Evolutionary conservation across 1,140 invertebrate genomes (phyloP).

Genomic region (Notospermus geniculatus): DNA sequence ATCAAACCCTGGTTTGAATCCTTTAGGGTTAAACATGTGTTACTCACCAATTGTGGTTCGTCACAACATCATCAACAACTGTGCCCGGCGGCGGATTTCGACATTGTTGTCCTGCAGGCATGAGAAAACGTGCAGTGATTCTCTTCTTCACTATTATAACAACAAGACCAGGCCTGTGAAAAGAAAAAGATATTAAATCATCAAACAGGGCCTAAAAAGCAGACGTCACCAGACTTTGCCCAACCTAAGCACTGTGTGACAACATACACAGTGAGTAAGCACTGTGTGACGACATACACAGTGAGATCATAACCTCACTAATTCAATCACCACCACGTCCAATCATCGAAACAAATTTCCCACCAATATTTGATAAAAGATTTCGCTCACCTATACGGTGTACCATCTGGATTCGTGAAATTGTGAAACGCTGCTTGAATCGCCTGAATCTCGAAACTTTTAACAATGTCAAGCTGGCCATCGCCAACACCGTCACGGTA

Average conservation of each 20-base stretch:
- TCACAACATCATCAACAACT: slow-evolving; percentile 76
- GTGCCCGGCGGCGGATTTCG: slow-evolving; percentile 67
- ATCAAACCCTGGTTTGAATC: too few species aligned
- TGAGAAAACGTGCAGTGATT: slow-evolving; percentile 74
- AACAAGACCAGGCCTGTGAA: slow-evolving; percentile 63
- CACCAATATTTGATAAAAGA: too few species aligned
- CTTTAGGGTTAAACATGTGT: too few species aligned
- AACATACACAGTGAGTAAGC: too few species aligned
- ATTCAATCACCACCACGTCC: too few species aligned
- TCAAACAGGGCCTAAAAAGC: too few species aligned
- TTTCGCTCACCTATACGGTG: too few species aligned
- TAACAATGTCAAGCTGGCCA: slow-evolving; percentile 71
- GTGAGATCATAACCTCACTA: too few species aligned
- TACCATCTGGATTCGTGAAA: neutral
- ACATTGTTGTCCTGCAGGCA: slow-evolving; percentile 12
- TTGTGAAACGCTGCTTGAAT: slow-evolving; percentile 49
- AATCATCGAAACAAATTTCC: too few species aligned
- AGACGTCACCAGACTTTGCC: too few species aligned
- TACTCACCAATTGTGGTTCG: slow-evolving; percentile 65
- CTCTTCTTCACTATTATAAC: slow-evolving; percentile 87
- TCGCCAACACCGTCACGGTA: slow-evolving; percentile 91
- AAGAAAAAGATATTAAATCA: neutral
- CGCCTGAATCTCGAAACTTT: slow-evolving; percentile 76
- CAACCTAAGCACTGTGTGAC: too few species aligned
- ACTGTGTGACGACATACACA: too few species aligned